A percentile compares a stretch with the other conserved stretches of the same genome.
Conservation (phyloP, 2,113 vertebrate genomes). For the Eleginops maclovinus region DNA sequence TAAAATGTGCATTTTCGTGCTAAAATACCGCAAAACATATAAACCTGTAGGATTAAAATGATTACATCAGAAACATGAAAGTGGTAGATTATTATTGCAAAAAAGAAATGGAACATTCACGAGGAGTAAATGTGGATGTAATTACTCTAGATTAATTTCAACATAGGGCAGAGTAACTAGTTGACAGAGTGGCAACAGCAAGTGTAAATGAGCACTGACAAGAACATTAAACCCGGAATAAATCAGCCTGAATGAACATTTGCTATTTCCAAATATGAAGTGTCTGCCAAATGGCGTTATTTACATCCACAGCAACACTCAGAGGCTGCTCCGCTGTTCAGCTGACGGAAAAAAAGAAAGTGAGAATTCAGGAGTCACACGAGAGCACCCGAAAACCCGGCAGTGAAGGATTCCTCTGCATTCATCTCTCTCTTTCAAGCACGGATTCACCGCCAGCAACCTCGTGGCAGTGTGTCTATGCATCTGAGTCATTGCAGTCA, state of each 20-base stretch:
- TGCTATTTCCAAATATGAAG: conserved; percentile 48
- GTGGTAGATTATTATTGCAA: not conserved
- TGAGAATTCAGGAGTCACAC: conserved; percentile 53
- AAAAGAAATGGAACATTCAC: conserved; percentile 36
- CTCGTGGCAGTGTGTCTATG: conserved; percentile 46
- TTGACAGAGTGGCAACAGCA: conserved; percentile 38
- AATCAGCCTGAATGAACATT: conserved; percentile 65
- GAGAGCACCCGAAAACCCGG: conserved; percentile 15
- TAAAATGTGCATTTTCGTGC: conserved; percentile 5
- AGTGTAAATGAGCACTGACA: conserved; percentile 61
- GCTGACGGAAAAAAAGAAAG: conserved; percentile 28
- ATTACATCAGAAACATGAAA: conserved; percentile 29
- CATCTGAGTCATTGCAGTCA: conserved; percentile 53
- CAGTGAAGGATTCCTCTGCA: conserved; percentile 27
- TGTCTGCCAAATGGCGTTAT: conserved; percentile 60
- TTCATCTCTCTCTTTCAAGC: conserved; percentile 34
- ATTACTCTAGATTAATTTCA: conserved; percentile 61
- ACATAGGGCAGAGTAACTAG: conserved; percentile 6
- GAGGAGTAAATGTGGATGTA: conserved; percentile 21
- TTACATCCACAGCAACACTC: conserved; percentile 55
- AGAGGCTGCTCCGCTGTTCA: conserved; percentile 41
- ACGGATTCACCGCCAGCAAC: conserved; percentile 25
- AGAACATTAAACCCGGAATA: conserved; percentile 67
- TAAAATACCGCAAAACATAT: not conserved
- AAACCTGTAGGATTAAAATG: not conserved